Evolutionary conservation across 1,140 invertebrate genomes (phyloP), one percentile per base, ranked within the genome.

Genomic region (Bombus consobrinus): DNA sequence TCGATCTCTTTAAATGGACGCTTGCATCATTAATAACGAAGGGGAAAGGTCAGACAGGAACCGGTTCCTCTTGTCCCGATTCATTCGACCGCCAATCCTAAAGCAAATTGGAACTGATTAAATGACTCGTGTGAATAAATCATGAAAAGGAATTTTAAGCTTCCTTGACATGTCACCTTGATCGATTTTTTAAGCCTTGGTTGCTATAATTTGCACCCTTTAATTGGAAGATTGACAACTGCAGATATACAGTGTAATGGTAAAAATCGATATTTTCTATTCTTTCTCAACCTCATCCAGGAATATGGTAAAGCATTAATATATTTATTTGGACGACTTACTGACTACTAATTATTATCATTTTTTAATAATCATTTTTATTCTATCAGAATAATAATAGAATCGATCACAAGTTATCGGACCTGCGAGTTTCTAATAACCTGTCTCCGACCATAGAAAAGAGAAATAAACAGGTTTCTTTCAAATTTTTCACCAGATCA

Each of bases 41-140:
- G 34, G 37, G 32, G 37, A 39, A 39, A 28, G 12, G 69, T 37
- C 39, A 22, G 69, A 28, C 10, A 13, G 69, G 32, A 71, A 43
- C 79, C 79, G 64, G 79, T 72, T 71, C n/a, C 43, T 57, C 22
- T 57, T 69, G 32, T 10, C 25, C 28, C 43, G 47, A 25, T 53
- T 57, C 25, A 34, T 47, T 72, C 34, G 28, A 59, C n/a, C 15
- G 41, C 68, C 68, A 9, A 69, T 41, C 68, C 39, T 53, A 32
- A 81, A 81, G 71, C 32, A 41, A n/a, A 80, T 80, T 34, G 6
- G 25, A 37, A 66, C 10, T 15, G 41, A 68, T 68, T 9, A 32
- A 68, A 53, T 10, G 34, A 34, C 32, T 25, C 25, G 18, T 15
- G 37, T 8, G 22, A 39, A 39, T 71, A 39, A 34, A 28, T 71